Evolutionary conservation across 2,113 vertebrate species (phyloP).

Genomic region (Deroptyus accipitrinus): DNA sequence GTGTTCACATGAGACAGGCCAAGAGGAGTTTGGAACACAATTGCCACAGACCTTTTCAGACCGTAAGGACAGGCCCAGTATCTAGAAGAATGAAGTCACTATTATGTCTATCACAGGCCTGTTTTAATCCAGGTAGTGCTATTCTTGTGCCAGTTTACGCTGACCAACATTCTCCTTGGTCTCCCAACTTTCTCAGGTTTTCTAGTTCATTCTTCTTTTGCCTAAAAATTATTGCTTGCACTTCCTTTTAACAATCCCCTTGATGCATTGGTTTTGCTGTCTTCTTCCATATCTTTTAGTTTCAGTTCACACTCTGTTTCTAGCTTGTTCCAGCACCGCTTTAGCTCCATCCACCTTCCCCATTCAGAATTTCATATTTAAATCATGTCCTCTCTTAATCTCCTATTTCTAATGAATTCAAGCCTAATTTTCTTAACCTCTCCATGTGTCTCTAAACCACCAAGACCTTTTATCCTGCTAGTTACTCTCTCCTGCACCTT

Average conservation of each 20-base stretch:
- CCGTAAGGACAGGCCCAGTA: background rate
- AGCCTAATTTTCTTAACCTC: slow-evolving; percentile 45
- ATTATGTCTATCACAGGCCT: background rate
- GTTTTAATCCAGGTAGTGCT: background rate
- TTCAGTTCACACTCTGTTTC: background rate
- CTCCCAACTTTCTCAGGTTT: background rate
- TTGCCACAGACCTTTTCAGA: background rate
- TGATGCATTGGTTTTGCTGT: background rate
- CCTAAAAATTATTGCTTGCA: background rate
- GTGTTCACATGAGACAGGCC: background rate
- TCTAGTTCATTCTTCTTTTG: background rate
- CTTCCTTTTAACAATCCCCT: background rate
- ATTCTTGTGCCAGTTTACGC: background rate
- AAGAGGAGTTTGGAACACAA: background rate
- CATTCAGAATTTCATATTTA: slow-evolving; percentile 5
- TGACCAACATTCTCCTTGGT: background rate
- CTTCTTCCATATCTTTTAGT: background rate
- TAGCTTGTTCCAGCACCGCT: background rate
- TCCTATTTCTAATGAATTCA: slow-evolving; percentile 21
- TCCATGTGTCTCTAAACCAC: background rate
- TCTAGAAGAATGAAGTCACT: background rate
- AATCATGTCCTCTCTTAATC: slow-evolving; percentile 5
- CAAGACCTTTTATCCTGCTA: background rate
- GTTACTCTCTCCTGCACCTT: background rate
- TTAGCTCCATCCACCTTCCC: background rate